phyloP scores from a whole-genome alignment of 2,113 vertebrate species.

The Neodontobutis hainanensis region DNA sequence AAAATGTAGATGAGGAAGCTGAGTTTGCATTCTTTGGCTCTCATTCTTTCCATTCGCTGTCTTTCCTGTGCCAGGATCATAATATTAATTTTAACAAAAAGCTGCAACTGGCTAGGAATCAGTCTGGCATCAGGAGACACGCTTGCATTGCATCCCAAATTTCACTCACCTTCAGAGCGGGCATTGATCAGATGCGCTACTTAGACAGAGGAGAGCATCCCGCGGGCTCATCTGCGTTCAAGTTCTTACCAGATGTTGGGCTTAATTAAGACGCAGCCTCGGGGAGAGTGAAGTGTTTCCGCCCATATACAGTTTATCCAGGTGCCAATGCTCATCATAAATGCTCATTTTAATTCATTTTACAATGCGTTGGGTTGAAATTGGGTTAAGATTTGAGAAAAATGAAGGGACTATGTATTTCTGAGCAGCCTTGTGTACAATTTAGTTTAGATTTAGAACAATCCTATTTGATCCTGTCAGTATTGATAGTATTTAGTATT shows the following conservation, averaged over 20 bases:
- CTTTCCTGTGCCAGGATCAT: constrained; percentile 36
- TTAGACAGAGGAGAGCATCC: constrained; percentile 26
- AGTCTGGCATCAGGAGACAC: constrained; percentile 27
- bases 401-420: not conserved
- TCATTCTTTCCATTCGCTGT: constrained; percentile 4
- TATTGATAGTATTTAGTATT: too few species aligned
- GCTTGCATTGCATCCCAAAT: constrained; percentile 9
- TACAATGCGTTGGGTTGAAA: constrained; percentile 10
- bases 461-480: too few species aligned
- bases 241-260: constrained; percentile 60
- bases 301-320: constrained; percentile 46
- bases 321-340: constrained; percentile 58
- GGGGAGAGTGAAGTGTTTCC: constrained; percentile 38
- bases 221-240: constrained; percentile 30
- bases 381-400: constrained; percentile 1
- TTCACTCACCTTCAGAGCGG: constrained; percentile 40
- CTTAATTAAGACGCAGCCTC: constrained; percentile 54
- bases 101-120: constrained; percentile 12
- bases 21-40: constrained; percentile 19
- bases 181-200: constrained; percentile 10
- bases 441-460: too few species aligned
- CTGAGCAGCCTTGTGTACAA: too few species aligned
- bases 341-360: constrained; percentile 47
- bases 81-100: constrained; percentile 25
- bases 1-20: not conserved